Evolutionary conservation across 2,113 vertebrate genomes (phyloP).

Genomic region (Pseudorasbora parva): DNA sequence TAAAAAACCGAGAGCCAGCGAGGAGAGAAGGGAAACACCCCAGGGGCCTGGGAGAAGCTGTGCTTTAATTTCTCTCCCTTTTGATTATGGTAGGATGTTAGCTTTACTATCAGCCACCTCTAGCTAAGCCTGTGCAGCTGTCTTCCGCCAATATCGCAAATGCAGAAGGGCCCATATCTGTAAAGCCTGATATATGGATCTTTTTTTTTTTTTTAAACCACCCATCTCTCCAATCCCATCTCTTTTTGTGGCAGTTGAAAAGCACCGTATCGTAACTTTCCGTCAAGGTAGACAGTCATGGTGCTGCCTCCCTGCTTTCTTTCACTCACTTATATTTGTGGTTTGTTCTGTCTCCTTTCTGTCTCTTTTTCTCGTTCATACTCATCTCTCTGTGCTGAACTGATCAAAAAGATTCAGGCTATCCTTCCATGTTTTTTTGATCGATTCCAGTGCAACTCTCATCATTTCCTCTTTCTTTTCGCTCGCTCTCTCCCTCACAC

Average conservation of each 20-base stretch:
- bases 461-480: slow-evolving; percentile 51
- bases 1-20: slow-evolving; percentile 36
- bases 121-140: slow-evolving; percentile 40
- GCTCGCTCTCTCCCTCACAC: slow-evolving; percentile 3
- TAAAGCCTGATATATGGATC: slow-evolving; percentile 39
- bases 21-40: slow-evolving; percentile 31
- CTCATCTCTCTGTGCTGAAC: slow-evolving; percentile 65
- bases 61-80: slow-evolving; percentile 44
- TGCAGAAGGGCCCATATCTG: slow-evolving; percentile 42
- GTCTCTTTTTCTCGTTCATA: slow-evolving; percentile 49
- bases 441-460: slow-evolving; percentile 67
- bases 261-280: slow-evolving; percentile 52
- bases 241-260: slow-evolving; percentile 46
- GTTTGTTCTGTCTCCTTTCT: slow-evolving; percentile 65
- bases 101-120: slow-evolving; percentile 40
- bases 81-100: slow-evolving; percentile 43
- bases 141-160: slow-evolving; percentile 34
- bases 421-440: slow-evolving; percentile 65
- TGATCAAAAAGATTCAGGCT: slow-evolving; percentile 72
- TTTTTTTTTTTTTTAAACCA: slow-evolving; percentile 41
- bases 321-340: slow-evolving; percentile 27
- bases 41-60: slow-evolving; percentile 24
- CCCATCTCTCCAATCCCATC: slow-evolving; percentile 45
- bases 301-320: slow-evolving; percentile 41
- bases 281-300: slow-evolving; percentile 44